A percentile compares a stretch with the other conserved stretches of the same genome.
Evolutionary conservation across 2,113 vertebrate genomes (phyloP).

Genomic region (Aix galericulata): DNA sequence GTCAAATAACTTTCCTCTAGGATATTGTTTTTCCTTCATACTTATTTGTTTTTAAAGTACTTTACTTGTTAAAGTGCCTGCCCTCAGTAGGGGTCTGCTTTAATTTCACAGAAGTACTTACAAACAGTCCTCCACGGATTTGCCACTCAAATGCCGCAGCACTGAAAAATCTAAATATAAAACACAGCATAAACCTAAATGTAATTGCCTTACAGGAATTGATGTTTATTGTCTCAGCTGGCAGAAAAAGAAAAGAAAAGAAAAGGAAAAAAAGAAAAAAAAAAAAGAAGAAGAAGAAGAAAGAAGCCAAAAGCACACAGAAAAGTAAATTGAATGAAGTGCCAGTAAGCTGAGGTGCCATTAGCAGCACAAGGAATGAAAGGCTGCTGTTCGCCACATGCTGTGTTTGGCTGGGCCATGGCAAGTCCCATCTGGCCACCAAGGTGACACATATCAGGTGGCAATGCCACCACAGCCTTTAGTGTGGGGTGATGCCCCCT

Average conservation of each 20-base stretch:
- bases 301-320: not conserved
- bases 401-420: not conserved
- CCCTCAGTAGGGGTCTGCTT: not conserved
- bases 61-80: not conserved
- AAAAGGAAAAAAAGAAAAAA: not conserved
- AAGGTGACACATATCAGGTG: not conserved
- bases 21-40: not conserved
- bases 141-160: not conserved
- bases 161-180: not conserved
- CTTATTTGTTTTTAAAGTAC: not conserved
- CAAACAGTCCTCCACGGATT: not conserved
- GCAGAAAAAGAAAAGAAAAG: not conserved
- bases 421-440: not conserved
- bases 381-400: not conserved
- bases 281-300: not conserved
- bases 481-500: too few relatives aligned
- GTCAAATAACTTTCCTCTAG: not conserved
- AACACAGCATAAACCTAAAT: not conserved
- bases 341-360: not conserved
- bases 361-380: not conserved
- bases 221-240: slow-evolving; percentile 11
- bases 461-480: too few relatives aligned
- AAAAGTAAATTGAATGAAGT: slow-evolving; percentile 32
- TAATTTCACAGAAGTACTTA: not conserved
- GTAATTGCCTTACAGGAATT: not conserved